Percentiles rank a stretch among this genome's conserved stretches.
These are phyloP conservation scores for Pseudopipra pipra DNA, from an alignment of 2,113 vertebrate species.

Conservation along the genomic window DNA sequence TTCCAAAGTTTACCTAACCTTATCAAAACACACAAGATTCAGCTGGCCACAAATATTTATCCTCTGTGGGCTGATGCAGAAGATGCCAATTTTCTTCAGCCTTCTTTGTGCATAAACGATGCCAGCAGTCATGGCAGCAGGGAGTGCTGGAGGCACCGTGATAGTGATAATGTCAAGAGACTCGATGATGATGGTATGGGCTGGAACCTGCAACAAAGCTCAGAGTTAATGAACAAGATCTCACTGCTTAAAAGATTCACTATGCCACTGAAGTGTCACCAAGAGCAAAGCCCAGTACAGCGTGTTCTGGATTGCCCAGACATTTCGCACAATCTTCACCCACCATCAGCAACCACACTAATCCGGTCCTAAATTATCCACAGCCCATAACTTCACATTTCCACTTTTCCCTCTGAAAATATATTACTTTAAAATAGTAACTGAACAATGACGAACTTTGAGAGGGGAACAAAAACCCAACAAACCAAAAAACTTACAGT, in stretches of 20 bases:
- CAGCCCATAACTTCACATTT: neutral
- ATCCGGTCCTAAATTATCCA: neutral
- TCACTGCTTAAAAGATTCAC: neutral
- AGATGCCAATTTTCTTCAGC: constrained; percentile 89
- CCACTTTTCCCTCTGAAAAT: neutral
- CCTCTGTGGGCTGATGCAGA: constrained; percentile 96
- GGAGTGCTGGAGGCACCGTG: constrained; percentile 95
- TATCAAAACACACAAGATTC: constrained; percentile 97
- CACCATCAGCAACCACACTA: neutral
- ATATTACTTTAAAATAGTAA: neutral
- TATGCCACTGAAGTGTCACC: neutral
- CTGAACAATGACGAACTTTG: neutral
- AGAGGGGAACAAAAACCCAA: neutral
- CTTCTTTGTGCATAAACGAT: constrained; percentile 95
- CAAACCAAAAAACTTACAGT: neutral
- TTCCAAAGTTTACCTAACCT: constrained; percentile 76
- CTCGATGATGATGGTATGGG: constrained; percentile 87
- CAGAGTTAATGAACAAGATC: neutral
- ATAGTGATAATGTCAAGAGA: constrained; percentile 98
- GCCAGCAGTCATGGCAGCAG: constrained; percentile 95
- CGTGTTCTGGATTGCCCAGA: neutral
- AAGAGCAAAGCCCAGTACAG: neutral
- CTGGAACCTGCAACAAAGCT: constrained; percentile 75
- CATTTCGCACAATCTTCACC: neutral
- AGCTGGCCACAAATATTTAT: constrained; percentile 98